Percentiles rank a stretch among this genome's conserved stretches.
Conservation (phyloP, 1,140 invertebrate genomes). For the Chironomus tepperi region DNA sequence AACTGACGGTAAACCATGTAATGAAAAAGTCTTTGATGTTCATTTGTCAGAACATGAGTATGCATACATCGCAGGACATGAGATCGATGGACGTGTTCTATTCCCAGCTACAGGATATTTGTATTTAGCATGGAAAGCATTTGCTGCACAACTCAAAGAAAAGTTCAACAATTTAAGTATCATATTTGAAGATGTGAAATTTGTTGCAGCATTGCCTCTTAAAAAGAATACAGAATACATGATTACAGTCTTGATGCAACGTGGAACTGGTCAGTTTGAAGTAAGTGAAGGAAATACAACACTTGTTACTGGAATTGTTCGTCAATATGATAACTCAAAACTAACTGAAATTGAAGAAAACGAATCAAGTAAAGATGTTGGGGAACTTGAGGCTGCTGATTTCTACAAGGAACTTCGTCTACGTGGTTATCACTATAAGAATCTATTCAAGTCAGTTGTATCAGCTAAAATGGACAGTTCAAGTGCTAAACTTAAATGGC, state of each 20-base stretch:
- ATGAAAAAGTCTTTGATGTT: conserved; percentile 75
- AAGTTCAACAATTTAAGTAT: no score
- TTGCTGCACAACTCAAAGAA: no score
- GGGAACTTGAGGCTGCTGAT: no score
- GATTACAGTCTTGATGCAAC: conserved; percentile 84
- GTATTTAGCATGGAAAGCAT: no score
- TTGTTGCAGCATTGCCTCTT: no score
- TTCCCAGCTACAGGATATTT: conserved; percentile 59
- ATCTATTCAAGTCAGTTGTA: no score
- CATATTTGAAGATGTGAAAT: no score
- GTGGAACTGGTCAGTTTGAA: conserved; percentile 86
- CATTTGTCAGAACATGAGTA: conserved; percentile 87
- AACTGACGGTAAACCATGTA: conserved; percentile 78
- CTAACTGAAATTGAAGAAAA: conserved; percentile 43
- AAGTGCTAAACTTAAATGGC: no score
- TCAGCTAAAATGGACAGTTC: no score
- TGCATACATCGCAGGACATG: conserved; percentile 68
- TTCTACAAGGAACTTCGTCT: no score
- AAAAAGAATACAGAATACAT: conserved; percentile 39
- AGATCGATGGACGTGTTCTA: conserved; percentile 71
- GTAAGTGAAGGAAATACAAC: conserved; percentile 78
- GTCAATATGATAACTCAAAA: conserved; percentile 51
- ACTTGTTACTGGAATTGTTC: conserved; percentile 69
- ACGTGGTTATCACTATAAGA: no score
- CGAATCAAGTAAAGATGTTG: no score